Evolutionary conservation across 1,140 invertebrate species (phyloP), one percentile per base, ranked within the genome.

Genomic region (Zaprionus kolodkinae): DNA sequence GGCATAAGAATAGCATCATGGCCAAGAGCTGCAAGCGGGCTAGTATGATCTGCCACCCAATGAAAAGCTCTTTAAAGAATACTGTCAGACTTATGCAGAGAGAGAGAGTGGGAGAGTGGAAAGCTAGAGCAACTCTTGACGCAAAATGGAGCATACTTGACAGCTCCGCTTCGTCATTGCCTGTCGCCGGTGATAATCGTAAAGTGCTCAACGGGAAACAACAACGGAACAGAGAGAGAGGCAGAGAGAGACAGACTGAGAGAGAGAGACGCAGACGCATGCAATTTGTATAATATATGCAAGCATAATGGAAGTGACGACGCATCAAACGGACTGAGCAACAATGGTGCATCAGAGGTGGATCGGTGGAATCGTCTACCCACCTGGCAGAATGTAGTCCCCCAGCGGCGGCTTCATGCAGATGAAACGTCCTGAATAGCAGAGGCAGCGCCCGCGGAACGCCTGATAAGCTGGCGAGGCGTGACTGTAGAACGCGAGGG

Each of bases 371-470:
- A n/a, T 27, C 2, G 27, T 30, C 13, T 15, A 85, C 81, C 91
- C 59, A 92, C 91, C 91, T 91, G 91, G 92, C 68, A 92, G 74
- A 64, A 83, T 75, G 76, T 93, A 93, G 91, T 95, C 93, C 96
- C 96, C 96, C 77, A 96, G 96, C 72, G 95, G 95, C 64, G 97
- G 97, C 82, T 97, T 95, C 95, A 97, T 97, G 93, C 97, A 98
- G 93, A 98, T 97, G 93, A 98, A 98, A 71, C 95, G 95, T 33
- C 97, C 97, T 36, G 96, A 97, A 93, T 98, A 98, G 93, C 97
- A 98, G 69, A 98, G 95, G 93, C 97, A 98, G 59, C 96, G 95
- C 12, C 97, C 97, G 11, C 97, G 94, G 91, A 96, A 97, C 21
- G 97, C 97, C 92, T 97, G 96, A 93, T 97, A 98, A 66, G 96